Percentiles rank a stretch among this genome's conserved stretches.
These are phyloP conservation scores for Saturnia pavonia DNA, from an alignment of 2,888 invertebrate species.

Conservation along the genomic window DNA sequence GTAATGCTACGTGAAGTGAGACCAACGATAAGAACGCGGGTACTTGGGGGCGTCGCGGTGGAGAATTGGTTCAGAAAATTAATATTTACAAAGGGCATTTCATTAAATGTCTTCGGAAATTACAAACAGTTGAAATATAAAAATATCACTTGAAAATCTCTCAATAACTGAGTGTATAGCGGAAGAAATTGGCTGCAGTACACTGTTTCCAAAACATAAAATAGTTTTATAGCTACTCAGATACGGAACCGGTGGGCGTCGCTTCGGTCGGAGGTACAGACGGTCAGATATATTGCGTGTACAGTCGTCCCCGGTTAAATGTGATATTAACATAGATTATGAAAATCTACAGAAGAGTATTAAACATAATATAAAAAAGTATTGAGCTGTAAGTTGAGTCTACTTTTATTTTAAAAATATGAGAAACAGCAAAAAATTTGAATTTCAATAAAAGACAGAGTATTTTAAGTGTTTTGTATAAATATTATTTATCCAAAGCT, in stretches of 20 bases:
- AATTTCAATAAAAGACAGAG: too few species aligned
- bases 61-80: too few species aligned
- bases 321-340: slow-evolving; percentile 47
- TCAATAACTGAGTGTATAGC: neutral
- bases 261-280: slow-evolving; percentile 45
- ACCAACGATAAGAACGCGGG: too few species aligned
- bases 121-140: neutral
- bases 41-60: too few species aligned
- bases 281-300: slow-evolving; percentile 58
- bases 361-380: too few species aligned
- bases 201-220: slow-evolving; percentile 40
- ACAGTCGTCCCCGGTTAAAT: slow-evolving; percentile 53
- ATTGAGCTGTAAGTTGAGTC: too few species aligned
- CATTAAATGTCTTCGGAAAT: neutral
- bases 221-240: slow-evolving; percentile 48
- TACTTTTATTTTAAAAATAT: too few species aligned
- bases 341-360: neutral
- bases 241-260: slow-evolving; percentile 44
- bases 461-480: too few species aligned
- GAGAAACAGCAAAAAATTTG: too few species aligned
- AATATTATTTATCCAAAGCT: too few species aligned
- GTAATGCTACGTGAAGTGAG: too few species aligned
- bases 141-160: neutral
- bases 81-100: too few species aligned
- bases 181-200: slow-evolving; percentile 14